Evolutionary conservation across 2,113 vertebrate species (phyloP).

Genomic region (Lynx canadensis): DNA sequence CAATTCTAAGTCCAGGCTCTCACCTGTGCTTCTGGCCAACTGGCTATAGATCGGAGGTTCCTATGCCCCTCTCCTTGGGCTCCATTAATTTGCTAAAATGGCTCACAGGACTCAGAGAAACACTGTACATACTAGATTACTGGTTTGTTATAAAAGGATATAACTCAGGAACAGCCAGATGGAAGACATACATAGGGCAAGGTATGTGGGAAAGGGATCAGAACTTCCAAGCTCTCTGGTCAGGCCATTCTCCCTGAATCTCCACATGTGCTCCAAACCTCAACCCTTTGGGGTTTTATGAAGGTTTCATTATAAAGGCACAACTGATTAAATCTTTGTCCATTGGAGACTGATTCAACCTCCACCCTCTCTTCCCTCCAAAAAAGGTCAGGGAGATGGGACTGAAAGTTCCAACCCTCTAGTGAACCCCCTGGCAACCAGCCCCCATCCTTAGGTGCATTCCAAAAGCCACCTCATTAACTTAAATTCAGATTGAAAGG

Average conservation of each 20-base stretch:
- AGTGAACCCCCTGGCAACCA: background rate
- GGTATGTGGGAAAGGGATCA: background rate
- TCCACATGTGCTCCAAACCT: background rate
- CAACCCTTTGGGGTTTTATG: background rate
- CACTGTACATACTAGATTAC: background rate
- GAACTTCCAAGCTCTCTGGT: background rate
- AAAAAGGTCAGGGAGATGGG: background rate
- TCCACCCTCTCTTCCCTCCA: background rate
- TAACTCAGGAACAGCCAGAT: background rate
- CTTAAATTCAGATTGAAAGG: background rate
- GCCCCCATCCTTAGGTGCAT: background rate
- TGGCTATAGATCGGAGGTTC: background rate
- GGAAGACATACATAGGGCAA: background rate
- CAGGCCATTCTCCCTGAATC: background rate
- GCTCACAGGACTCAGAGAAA: slow-evolving; percentile 14
- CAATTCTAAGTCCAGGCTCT: background rate
- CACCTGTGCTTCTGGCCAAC: background rate
- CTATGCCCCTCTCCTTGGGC: background rate
- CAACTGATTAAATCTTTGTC: background rate
- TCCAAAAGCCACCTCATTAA: background rate
- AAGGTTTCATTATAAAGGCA: background rate
- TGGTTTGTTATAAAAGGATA: background rate
- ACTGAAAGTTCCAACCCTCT: background rate
- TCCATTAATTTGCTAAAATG: background rate
- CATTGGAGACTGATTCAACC: background rate